A percentile compares a stretch with the other conserved stretches of the same genome.
Conservation (phyloP, 1,140 invertebrate genomes). For the Sinella curviseta region DNA sequence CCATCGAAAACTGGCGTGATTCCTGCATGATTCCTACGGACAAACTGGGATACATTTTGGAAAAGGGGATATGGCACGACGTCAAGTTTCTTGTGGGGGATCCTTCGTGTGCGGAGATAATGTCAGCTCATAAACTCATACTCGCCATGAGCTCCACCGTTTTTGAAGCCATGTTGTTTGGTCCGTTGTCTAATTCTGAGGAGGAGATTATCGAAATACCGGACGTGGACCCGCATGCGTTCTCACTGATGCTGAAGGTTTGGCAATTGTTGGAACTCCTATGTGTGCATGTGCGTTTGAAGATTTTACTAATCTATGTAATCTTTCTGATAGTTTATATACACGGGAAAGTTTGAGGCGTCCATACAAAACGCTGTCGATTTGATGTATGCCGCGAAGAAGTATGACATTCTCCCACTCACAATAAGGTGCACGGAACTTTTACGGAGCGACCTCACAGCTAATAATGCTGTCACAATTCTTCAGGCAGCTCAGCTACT, state of each 20-base stretch:
- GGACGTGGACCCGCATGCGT: conserved; percentile 29
- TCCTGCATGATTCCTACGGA: background rate
- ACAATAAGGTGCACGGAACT: conserved; percentile 12
- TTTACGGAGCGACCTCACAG: conserved; percentile 28
- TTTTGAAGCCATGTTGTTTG: conserved; percentile 36
- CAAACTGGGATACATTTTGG: background rate
- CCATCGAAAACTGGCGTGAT: conserved; percentile 5
- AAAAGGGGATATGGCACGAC: conserved; percentile 22
- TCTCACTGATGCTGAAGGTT: conserved; percentile 28
- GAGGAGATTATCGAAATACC: conserved; percentile 28
- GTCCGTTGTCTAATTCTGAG: conserved; percentile 13
- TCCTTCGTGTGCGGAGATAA: background rate
- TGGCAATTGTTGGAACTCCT: background rate
- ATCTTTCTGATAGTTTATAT: conserved; percentile 29
- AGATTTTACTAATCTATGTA: background rate
- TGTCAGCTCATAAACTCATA: conserved; percentile 34
- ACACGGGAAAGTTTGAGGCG: conserved; percentile 29
- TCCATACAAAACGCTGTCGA: conserved; percentile 28
- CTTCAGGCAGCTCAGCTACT: conserved; percentile 33
- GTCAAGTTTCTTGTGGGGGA: conserved; percentile 30
- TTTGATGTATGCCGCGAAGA: conserved; percentile 33
- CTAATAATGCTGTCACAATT: conserved; percentile 32
- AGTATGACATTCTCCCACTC: conserved; percentile 21
- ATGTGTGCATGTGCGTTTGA: too few relatives aligned
- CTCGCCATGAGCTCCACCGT: conserved; percentile 29